Conservation (phyloP, 2,888 invertebrate species). For the Caenorhabditis sulstoni region DNA sequence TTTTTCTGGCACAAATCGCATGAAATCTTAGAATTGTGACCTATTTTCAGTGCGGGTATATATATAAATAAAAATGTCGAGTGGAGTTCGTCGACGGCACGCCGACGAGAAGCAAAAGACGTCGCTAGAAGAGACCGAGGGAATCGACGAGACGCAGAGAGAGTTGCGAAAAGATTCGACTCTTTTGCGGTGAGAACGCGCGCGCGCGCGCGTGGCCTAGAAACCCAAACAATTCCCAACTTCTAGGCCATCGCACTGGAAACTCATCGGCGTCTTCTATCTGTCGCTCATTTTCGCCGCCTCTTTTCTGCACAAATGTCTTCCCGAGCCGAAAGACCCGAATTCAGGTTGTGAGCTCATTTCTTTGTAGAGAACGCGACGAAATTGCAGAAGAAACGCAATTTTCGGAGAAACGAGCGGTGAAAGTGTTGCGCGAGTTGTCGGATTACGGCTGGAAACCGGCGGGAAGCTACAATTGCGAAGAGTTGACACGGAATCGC, state of each 20-base stretch:
- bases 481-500: slow-evolving; percentile 64
- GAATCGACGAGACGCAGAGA: slow-evolving; percentile 31
- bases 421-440: slow-evolving; percentile 62
- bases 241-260: slow-evolving; percentile 58
- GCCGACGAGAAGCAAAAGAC: slow-evolving; percentile 26
- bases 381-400: slow-evolving; percentile 61
- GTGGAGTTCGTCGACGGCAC: slow-evolving; percentile 46
- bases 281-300: slow-evolving; percentile 37
- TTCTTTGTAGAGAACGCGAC: background rate
- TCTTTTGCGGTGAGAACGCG: slow-evolving; percentile 23
- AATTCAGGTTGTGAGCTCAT: slow-evolving; percentile 58
- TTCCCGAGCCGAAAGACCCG: slow-evolving; percentile 64
- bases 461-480: slow-evolving; percentile 70
- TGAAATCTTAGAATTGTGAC: no score
- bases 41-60: background rate
- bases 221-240: background rate
- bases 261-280: slow-evolving; percentile 48
- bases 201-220: slow-evolving; percentile 8
- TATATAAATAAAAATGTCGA: slow-evolving; percentile 16
- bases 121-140: slow-evolving; percentile 4
- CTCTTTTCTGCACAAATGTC: slow-evolving; percentile 59
- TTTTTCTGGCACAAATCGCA: no score
- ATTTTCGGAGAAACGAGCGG: slow-evolving; percentile 70
- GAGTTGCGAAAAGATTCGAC: slow-evolving; percentile 10
- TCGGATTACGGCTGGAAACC: slow-evolving; percentile 72